Percentiles rank a stretch among this genome's conserved stretches.
These are phyloP conservation scores for Drosophila mercatorum DNA, from an alignment of 2,888 invertebrate genomes.

Conservation along the genomic window DNA sequence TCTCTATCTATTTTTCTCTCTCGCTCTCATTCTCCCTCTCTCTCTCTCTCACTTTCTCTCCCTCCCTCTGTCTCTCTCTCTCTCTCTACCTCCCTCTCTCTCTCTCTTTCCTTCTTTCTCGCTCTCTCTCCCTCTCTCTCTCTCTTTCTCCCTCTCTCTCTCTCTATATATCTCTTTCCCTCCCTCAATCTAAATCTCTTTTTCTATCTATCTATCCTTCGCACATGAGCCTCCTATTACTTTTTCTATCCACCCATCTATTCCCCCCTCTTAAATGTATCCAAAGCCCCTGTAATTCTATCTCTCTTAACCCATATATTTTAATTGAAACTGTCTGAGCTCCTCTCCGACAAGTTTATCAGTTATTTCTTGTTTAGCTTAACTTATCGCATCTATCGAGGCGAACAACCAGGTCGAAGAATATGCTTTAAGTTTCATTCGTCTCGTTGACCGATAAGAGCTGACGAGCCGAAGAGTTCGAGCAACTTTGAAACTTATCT, in stretches of 20 bases:
- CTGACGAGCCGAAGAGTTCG: constrained; percentile 28
- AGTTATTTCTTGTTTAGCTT: neutral
- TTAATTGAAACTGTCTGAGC: too few species aligned
- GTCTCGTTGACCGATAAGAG: constrained; percentile 39
- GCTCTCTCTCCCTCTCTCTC: neutral
- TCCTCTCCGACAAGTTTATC: neutral
- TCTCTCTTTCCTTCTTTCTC: neutral
- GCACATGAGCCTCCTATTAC: too few species aligned
- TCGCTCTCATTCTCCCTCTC: neutral
- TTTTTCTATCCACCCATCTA: too few species aligned
- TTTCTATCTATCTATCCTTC: too few species aligned
- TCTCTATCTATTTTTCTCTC: too few species aligned
- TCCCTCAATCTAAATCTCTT: too few species aligned
- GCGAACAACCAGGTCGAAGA: constrained; percentile 2
- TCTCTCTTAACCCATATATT: too few species aligned
- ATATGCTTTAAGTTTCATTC: neutral
- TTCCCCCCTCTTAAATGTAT: too few species aligned
- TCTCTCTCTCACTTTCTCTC: neutral
- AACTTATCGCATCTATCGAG: neutral
- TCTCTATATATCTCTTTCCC: neutral
- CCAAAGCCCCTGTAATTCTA: too few species aligned
- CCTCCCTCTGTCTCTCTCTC: too few species aligned
- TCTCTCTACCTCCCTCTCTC: neutral
- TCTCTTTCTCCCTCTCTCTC: neutral
- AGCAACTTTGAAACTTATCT: constrained; percentile 29